phyloP scores from a whole-genome alignment of 2,113 vertebrate species.

The Odocoileus virginianus region DNA sequence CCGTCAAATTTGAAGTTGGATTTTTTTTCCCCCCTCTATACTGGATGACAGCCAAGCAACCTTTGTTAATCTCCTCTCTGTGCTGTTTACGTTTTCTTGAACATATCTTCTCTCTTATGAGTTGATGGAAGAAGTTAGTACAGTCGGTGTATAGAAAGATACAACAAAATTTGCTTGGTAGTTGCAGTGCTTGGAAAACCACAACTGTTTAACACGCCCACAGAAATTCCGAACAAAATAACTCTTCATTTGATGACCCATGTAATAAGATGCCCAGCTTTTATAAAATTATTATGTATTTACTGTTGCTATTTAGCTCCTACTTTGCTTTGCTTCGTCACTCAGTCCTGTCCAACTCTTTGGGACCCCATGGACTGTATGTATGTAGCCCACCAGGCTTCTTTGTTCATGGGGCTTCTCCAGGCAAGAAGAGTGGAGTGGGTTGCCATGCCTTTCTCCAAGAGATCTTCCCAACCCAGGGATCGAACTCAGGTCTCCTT shows the following conservation, averaged over 20 bases:
- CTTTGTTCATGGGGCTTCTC: neutral
- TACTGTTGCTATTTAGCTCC: neutral
- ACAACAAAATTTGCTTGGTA: neutral
- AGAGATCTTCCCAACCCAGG: neutral
- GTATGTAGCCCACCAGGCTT: neutral
- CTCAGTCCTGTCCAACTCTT: neutral
- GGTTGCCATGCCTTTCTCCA: neutral
- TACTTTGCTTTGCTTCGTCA: neutral
- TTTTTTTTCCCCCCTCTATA: neutral
- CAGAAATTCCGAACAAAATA: neutral
- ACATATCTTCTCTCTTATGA: neutral
- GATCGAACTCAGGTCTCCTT: neutral
- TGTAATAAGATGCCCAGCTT: neutral
- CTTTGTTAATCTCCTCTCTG: neutral
- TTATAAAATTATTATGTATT: neutral
- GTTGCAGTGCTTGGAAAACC: neutral
- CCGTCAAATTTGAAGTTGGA: neutral
- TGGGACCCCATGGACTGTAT: neutral
- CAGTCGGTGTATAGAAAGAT: neutral
- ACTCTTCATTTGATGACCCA: neutral
- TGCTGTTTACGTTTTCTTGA: neutral
- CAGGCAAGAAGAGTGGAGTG: neutral
- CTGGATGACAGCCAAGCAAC: neutral
- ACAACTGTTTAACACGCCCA: rapidly evolving
- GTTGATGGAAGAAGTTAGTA: neutral